These are phyloP conservation scores for Antechinus stuartii DNA, from an alignment of 2,113 vertebrate genomes.

Conservation along the genomic window DNA sequence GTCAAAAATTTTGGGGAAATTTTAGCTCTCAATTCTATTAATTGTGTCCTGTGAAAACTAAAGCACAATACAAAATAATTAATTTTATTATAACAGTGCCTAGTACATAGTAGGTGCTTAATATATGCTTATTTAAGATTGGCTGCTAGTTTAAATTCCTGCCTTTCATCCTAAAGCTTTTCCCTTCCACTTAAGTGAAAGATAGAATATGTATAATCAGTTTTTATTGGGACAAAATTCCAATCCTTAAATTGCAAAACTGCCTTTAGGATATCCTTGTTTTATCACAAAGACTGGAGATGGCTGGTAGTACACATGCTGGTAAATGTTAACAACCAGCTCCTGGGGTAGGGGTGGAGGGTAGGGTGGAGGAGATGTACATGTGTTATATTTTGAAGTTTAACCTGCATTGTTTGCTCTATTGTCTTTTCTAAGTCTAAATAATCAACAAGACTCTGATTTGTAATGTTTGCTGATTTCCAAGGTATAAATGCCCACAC, in stretches of 20 bases:
- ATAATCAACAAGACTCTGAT: background rate
- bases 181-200: slow-evolving; percentile 1
- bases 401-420: background rate
- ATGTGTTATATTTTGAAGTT: background rate
- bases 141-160: background rate
- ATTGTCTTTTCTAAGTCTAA: background rate
- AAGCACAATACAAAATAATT: background rate
- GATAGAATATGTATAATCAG: background rate
- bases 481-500: background rate
- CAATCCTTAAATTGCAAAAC: background rate
- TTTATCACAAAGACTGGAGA: background rate
- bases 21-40: background rate
- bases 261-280: background rate
- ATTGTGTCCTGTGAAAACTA: no score
- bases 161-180: background rate
- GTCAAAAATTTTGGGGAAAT: background rate
- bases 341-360: no score
- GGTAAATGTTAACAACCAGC: background rate
- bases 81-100: background rate
- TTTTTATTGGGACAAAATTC: background rate
- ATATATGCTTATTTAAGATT: background rate
- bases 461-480: background rate
- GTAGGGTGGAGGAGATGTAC: background rate
- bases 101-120: background rate
- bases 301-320: background rate